Evolutionary conservation across 2,888 invertebrate genomes (phyloP).

Genomic region (Cerastoderma edule): DNA sequence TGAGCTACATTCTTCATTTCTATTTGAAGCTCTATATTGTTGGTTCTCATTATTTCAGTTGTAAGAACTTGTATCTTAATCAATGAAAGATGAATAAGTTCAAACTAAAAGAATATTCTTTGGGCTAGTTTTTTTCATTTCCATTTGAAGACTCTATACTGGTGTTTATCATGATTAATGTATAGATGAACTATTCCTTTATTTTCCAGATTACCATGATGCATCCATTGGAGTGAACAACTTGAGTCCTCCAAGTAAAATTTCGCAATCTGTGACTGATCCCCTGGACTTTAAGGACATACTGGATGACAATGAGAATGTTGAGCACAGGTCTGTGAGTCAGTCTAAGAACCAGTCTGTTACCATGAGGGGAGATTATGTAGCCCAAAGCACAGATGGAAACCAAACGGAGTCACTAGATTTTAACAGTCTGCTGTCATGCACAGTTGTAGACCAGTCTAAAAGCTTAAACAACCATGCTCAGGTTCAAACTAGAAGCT

Average conservation of each 20-base stretch:
- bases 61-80: no score
- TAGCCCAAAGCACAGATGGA: neutral
- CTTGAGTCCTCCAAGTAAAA: conserved; percentile 25
- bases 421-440: conserved; percentile 3
- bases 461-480: no score
- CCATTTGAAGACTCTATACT: neutral
- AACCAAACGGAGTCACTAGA: neutral
- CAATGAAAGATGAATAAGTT: no score
- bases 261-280: neutral
- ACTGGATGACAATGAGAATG: conserved; percentile 7
- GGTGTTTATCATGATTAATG: neutral
- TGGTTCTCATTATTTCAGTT: no score
- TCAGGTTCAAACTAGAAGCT: no score
- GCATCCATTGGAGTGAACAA: conserved; percentile 20
- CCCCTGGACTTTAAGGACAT: neutral
- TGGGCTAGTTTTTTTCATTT: no score
- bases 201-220: conserved; percentile 20
- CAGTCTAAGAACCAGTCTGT: conserved; percentile 8
- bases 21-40: no score
- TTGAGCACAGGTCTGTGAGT: neutral
- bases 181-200: neutral
- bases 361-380: neutral
- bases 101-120: no score
- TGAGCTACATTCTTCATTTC: no score
- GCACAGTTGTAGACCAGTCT: neutral